Conservation (phyloP, 2,113 vertebrate genomes). For the Leucoraja erinaceus region DNA sequence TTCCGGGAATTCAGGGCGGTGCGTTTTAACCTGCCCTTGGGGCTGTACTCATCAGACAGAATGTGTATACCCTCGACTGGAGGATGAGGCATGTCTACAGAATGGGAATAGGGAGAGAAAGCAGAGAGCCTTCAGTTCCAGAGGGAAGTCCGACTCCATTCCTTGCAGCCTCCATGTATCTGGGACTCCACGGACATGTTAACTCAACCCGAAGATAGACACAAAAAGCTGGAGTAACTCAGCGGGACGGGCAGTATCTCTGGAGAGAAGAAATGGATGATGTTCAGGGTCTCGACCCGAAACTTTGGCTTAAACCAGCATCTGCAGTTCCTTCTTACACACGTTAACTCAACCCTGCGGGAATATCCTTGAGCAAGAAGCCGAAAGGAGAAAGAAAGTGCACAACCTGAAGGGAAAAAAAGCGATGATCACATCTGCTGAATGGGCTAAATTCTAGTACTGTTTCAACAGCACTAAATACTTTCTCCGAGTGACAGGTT, state of each 20-base stretch:
- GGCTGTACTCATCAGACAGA: constrained; percentile 70
- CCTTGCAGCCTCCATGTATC: background rate
- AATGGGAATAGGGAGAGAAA: constrained; percentile 4
- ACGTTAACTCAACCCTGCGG: no score
- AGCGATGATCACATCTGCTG: background rate
- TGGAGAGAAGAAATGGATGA: no score
- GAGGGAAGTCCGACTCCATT: background rate
- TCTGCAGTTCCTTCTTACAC: no score
- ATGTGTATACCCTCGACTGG: constrained; percentile 66
- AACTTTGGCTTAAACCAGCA: no score
- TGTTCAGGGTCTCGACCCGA: no score
- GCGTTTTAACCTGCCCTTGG: constrained; percentile 64
- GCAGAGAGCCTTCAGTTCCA: background rate
- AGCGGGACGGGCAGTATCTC: no score
- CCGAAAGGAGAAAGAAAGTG: no score
- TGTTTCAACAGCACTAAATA: constrained; percentile 14
- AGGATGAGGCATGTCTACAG: constrained; percentile 74
- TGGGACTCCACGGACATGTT: background rate
- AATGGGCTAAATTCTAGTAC: background rate
- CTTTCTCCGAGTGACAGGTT: background rate
- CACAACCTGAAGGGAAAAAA: background rate
- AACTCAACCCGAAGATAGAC: no score
- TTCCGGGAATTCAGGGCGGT: constrained; percentile 73
- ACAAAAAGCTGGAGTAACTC: no score
- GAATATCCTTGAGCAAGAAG: background rate